Base-by-base conservation (phyloP, 1,140 invertebrate species). In the Cydia amplana region DNA sequence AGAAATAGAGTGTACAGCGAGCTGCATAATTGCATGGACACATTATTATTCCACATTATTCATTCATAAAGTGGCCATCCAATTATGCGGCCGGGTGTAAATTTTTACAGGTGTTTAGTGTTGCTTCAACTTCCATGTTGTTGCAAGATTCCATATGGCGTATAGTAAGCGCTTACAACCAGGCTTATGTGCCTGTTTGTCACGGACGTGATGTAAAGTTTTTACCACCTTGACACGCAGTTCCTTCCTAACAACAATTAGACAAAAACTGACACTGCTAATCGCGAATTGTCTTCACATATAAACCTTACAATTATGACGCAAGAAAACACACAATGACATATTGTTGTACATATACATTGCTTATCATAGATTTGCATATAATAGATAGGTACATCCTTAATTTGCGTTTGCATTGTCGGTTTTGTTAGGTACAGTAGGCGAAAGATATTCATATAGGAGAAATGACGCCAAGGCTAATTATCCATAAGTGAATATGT, bases 281-380 rank as follows among this genome's bases (percentile, higher is more conserved):
- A 80, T 80, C 77, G 76, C 79, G 75, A 74, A 40, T 70, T 70
- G 65, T 43, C 65, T 70, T 70, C 65, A 40, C 65, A n/a, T 70
- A 18, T 40, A 77, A 73, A 60, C 75, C 73, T 46, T 73, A 73
- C 25, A 74, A 74, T 78, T 76, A 74, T 75, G 64, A 77, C 67
- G 77, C 74, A 79, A 82, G 78, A 79, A 70, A 70, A 72, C 12
- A 72, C 51, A 81, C 80, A 82, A 82, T 82, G 77, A 82, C 73
- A 78, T 78, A 80, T 82, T 82, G 80, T 82, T 73, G 65, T 70
- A 74, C 67, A 7, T 72, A 72, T 51, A 77, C 51, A 18, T 14
- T 14, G 9, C 74, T 75, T 46, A 64, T 51, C 76, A 77, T 74
- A 77, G 10, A 64, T 77, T 74, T 74, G 76, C 76, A 77, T 77